Conservation (phyloP, 2,888 invertebrate species). For the Dasysyrphus albostriatus region DNA sequence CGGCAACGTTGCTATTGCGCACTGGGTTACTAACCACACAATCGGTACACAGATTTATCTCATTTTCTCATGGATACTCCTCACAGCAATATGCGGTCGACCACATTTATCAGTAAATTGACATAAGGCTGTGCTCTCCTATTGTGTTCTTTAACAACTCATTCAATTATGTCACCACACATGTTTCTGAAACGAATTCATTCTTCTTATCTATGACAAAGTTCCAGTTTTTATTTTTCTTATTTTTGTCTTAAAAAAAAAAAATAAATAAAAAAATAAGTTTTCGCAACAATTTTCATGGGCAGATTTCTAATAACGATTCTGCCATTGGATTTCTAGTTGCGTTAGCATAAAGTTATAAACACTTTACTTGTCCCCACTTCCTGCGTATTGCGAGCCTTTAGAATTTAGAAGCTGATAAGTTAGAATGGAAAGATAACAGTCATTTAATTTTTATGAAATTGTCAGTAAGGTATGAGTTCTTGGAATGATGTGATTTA, state of each 20-base stretch:
- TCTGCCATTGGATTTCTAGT: conserved; percentile 44
- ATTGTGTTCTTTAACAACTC: conserved; percentile 58
- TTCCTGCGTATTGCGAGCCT: conserved; percentile 49
- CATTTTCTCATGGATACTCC: conserved; percentile 73
- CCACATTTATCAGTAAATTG: conserved; percentile 51
- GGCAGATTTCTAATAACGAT: conserved; percentile 71
- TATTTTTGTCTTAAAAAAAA: conserved; percentile 36
- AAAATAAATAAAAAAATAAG: conserved; percentile 36
- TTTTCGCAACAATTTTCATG: conserved; percentile 74
- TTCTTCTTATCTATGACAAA: conserved; percentile 66
- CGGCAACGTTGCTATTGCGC: conserved; percentile 57
- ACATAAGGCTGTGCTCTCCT: conserved; percentile 58
- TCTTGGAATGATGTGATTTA: neutral
- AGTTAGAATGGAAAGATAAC: conserved; percentile 18
- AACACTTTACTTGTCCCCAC: conserved; percentile 30
- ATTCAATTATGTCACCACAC: conserved; percentile 75
- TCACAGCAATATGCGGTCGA: conserved; percentile 28
- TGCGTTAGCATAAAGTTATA: conserved; percentile 17
- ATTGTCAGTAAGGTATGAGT: conserved; percentile 28
- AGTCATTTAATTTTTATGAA: neutral
- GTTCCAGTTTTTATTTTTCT: conserved; percentile 59
- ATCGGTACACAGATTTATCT: conserved; percentile 60
- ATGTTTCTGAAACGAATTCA: conserved; percentile 63
- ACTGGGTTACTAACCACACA: conserved; percentile 48
- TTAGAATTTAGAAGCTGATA: conserved; percentile 6